Conservation (phyloP, 2,888 invertebrate genomes). For the Maniola hyperantus region DNA sequence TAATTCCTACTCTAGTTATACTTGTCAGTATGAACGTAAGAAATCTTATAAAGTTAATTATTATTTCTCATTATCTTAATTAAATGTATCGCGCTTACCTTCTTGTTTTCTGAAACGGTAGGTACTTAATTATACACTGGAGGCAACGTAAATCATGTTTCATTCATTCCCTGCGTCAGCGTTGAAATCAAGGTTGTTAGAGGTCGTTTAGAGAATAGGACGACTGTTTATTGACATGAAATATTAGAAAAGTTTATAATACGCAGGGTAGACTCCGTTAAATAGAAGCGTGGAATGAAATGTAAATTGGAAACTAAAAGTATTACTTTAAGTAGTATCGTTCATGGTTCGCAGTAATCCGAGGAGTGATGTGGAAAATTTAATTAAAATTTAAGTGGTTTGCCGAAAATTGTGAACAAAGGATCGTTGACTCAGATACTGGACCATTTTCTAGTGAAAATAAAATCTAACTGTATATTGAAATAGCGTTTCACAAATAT, state of each 20-base stretch:
- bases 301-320: constrained; percentile 26
- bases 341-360: constrained; percentile 22
- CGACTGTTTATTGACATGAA: constrained; percentile 15
- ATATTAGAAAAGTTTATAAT: constrained; percentile 26
- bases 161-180: neutral
- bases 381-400: constrained; percentile 25
- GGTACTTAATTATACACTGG: neutral
- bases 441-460: neutral
- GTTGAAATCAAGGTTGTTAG: neutral
- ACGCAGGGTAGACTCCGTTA: neutral
- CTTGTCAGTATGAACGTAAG: no score
- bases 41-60: no score
- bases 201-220: neutral
- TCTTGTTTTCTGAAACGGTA: no score
- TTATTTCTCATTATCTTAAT: no score
- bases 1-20: no score
- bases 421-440: constrained; percentile 5
- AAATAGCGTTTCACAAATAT: no score
- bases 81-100: no score
- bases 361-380: constrained; percentile 21
- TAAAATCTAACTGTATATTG: neutral
- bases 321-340: constrained; percentile 22
- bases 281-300: constrained; percentile 17
- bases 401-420: constrained; percentile 12
- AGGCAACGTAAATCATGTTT: neutral